Evolutionary conservation across 2,113 vertebrate genomes (phyloP).

Genomic region (Chloebia gouldiae): DNA sequence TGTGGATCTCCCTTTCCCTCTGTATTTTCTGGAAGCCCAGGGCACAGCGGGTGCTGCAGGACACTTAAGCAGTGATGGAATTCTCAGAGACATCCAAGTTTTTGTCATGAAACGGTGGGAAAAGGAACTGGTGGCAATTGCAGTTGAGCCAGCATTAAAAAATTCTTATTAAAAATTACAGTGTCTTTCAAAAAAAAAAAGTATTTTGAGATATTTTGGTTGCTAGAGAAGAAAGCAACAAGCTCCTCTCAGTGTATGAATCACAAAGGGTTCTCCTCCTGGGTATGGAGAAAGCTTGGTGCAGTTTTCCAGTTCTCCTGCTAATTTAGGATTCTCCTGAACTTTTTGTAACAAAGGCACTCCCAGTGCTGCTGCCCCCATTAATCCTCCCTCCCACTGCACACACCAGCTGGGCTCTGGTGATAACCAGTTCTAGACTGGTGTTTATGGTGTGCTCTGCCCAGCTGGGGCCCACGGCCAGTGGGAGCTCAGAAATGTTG

Average conservation of each 20-base stretch:
- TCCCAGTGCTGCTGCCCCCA: not conserved
- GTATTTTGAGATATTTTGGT: not conserved
- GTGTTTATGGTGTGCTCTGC: not conserved
- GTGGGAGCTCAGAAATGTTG: not conserved
- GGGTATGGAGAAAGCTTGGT: not conserved
- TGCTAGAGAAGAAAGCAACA: not conserved
- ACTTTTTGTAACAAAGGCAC: not conserved
- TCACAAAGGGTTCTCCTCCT: not conserved
- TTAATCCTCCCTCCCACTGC: not conserved
- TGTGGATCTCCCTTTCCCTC: not conserved
- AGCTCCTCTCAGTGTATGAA: not conserved
- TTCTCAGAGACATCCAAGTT: not conserved
- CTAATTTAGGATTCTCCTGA: not conserved
- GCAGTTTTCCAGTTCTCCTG: not conserved
- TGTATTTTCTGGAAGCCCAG: not conserved
- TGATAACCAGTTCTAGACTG: not conserved
- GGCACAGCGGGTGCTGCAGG: not conserved
- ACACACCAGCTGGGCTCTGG: not conserved
- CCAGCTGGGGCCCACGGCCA: accelerated
- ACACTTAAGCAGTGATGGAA: not conserved
- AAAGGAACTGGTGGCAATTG: not conserved
- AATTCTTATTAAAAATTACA: not conserved
- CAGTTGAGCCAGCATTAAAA: not conserved
- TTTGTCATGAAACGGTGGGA: not conserved
- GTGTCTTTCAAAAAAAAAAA: not conserved